phyloP scores from a whole-genome alignment of 2,797 vertebrate genomes.

The Buphagus erythrorhynchus region DNA sequence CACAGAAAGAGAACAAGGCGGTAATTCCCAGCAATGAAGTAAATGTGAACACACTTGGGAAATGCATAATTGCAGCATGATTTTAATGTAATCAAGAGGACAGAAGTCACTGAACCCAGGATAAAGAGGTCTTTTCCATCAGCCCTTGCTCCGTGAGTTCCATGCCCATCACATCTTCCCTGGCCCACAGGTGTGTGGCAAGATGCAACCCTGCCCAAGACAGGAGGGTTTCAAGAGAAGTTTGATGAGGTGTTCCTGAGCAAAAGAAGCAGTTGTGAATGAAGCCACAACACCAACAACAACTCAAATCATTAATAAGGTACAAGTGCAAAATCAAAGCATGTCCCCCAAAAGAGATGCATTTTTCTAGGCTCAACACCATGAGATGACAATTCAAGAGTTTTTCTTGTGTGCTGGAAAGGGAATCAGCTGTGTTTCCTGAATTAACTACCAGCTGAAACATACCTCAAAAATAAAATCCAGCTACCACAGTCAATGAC shows the following conservation, averaged over 20 bases:
- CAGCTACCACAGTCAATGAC: neutral
- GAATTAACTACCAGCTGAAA: neutral
- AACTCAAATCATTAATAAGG: neutral
- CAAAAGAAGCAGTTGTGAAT: neutral
- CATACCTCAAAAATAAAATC: neutral
- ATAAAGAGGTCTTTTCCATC: neutral
- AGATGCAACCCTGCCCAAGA: neutral
- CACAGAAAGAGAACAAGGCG: neutral
- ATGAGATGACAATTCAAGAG: neutral
- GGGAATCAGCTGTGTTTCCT: neutral
- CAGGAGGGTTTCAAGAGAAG: neutral
- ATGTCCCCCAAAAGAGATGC: neutral
- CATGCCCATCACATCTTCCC: neutral
- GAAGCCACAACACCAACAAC: neutral
- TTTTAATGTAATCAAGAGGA: neutral
- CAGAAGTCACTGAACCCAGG: neutral
- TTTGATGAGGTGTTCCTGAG: neutral
- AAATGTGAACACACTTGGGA: neutral
- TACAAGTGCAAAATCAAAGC: neutral
- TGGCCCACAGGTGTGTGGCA: fast-evolving
- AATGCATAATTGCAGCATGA: neutral
- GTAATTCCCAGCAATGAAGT: neutral
- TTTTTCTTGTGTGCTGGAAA: neutral
- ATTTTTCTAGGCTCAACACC: neutral
- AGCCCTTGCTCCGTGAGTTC: neutral